These are phyloP conservation scores for Sesamia nonagrioides DNA, from an alignment of 1,140 invertebrate species.

Conservation along the genomic window DNA sequence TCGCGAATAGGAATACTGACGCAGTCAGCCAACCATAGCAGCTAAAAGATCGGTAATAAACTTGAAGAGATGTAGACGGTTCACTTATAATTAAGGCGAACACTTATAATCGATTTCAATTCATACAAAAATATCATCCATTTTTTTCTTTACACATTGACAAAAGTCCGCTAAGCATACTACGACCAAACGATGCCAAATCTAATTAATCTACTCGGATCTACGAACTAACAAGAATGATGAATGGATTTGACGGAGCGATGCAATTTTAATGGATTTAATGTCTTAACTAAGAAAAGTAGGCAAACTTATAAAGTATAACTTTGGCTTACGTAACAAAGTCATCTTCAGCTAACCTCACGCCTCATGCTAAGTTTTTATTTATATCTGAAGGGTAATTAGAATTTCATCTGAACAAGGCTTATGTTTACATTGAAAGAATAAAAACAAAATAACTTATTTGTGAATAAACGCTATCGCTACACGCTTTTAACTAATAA, in stretches of 20 bases:
- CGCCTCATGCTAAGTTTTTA: background rate
- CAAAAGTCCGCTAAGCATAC: slow-evolving; percentile 78
- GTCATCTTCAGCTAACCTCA: slow-evolving; percentile 53
- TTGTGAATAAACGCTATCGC: slow-evolving; percentile 65
- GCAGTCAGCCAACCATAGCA: background rate
- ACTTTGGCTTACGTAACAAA: slow-evolving; percentile 73
- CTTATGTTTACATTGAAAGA: slow-evolving; percentile 45
- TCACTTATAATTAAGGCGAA: slow-evolving; percentile 64
- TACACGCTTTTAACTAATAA: slow-evolving; percentile 75
- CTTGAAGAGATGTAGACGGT: slow-evolving; percentile 48
- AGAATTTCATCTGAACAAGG: background rate
- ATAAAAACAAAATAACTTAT: slow-evolving; percentile 77
- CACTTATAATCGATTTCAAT: slow-evolving; percentile 72
- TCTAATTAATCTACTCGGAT: slow-evolving; percentile 43
- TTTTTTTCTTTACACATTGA: slow-evolving; percentile 74
- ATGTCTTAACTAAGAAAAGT: slow-evolving; percentile 36
- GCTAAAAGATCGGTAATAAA: background rate
- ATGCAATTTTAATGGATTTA: slow-evolving; percentile 55
- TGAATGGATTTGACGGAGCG: slow-evolving; percentile 60
- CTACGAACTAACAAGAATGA: slow-evolving; percentile 47
- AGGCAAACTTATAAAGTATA: slow-evolving; percentile 62
- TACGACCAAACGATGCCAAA: slow-evolving; percentile 61
- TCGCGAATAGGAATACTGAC: slow-evolving; percentile 2
- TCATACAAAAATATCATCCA: slow-evolving; percentile 86
- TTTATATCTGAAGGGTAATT: background rate